These are phyloP conservation scores for Ianthella basta DNA, from an alignment of 37 sponge, comb jelly and placozoan species.

Conservation along the genomic window DNA sequence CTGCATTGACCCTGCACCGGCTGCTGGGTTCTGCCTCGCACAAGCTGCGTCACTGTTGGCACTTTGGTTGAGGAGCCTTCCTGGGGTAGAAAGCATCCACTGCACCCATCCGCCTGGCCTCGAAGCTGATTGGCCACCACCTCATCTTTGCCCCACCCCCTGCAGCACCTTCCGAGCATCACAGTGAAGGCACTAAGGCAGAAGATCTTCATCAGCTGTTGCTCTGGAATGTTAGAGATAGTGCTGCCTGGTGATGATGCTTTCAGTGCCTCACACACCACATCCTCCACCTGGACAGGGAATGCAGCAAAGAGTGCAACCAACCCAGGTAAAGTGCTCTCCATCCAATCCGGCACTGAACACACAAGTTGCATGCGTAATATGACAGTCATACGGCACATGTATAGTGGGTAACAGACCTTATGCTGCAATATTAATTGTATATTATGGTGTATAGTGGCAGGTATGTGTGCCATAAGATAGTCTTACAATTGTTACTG, in stretches of 20 bases:
- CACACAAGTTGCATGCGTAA: too few relatives aligned
- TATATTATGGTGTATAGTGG: too few relatives aligned
- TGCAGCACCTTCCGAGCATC: conserved; percentile 76
- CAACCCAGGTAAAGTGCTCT: too few relatives aligned
- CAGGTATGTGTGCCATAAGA: too few relatives aligned
- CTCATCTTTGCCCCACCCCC: conserved; percentile 71
- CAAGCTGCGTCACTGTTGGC: not conserved
- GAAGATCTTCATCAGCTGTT: conserved; percentile 44
- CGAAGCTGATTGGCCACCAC: not conserved
- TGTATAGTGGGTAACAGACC: too few relatives aligned
- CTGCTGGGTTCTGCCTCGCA: not conserved
- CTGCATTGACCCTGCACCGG: not conserved
- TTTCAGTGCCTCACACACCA: conserved; percentile 41
- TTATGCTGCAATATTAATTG: too few relatives aligned
- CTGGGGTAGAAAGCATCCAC: not conserved
- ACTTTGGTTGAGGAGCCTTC: not conserved
- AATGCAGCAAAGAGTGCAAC: too few relatives aligned
- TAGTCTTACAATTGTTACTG: too few relatives aligned
- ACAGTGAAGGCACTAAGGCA: conserved; percentile 54
- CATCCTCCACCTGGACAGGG: conserved; percentile 61
- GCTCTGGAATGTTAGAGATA: conserved; percentile 8
- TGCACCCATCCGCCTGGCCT: conserved; percentile 26
- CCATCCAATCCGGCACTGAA: too few relatives aligned
- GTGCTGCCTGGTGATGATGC: conserved; percentile 32
- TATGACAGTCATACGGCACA: too few relatives aligned